Conservation (phyloP, 2,797 vertebrate species). For the Lutjanus campechanus region DNA sequence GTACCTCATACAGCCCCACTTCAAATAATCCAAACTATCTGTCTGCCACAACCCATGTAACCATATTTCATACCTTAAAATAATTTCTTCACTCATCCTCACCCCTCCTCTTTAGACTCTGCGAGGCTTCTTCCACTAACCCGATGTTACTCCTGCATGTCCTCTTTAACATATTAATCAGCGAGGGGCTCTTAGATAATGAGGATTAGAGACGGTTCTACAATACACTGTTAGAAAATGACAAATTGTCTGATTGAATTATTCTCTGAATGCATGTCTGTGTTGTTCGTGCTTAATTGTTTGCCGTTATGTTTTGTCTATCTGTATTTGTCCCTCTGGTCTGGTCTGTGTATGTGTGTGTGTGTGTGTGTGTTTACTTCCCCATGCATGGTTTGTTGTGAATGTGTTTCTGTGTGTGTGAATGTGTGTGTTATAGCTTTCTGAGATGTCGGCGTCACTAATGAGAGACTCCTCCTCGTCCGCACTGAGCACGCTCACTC, state of each 20-base stretch:
- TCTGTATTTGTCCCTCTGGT: constrained; percentile 58
- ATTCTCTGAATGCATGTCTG: constrained; percentile 77
- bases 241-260: constrained; percentile 63
- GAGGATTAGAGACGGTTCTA: constrained; percentile 47
- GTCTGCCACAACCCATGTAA: not conserved
- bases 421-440: constrained; percentile 87
- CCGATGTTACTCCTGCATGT: constrained; percentile 61
- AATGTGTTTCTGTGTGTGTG: constrained; percentile 46
- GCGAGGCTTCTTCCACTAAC: constrained; percentile 50
- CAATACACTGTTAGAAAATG: constrained; percentile 35
- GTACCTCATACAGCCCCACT: no score
- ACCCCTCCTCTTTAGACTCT: constrained; percentile 31
- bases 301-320: constrained; percentile 68
- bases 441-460: constrained; percentile 96
- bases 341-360: constrained; percentile 37
- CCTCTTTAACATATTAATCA: constrained; percentile 63
- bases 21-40: not conserved
- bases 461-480: constrained; percentile 91
- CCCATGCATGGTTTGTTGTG: constrained; percentile 45
- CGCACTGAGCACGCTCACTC: constrained; percentile 92
- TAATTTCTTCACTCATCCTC: not conserved
- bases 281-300: constrained; percentile 78
- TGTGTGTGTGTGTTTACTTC: constrained; percentile 42
- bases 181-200: constrained; percentile 76
- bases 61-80: not conserved